Evolutionary conservation across 2,113 vertebrate genomes (phyloP).

Genomic region (Willisornis vidua): DNA sequence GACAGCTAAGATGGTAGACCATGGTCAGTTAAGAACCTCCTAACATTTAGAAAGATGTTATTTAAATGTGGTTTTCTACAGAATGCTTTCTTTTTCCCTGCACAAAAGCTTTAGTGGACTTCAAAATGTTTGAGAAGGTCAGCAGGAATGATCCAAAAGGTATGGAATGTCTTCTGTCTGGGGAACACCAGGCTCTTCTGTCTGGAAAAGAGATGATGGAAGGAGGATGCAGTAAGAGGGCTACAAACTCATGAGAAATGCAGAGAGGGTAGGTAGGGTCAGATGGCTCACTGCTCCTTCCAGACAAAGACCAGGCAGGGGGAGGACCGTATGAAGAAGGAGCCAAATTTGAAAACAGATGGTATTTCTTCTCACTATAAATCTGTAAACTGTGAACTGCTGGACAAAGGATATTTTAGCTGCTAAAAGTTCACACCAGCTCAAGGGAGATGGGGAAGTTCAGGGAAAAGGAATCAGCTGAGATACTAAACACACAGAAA

Average conservation of each 20-base stretch:
- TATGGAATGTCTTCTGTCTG: slow-evolving; percentile 36
- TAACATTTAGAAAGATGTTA: not conserved
- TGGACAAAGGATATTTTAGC: not conserved
- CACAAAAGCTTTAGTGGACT: not conserved
- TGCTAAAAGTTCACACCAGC: not conserved
- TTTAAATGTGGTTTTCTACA: not conserved
- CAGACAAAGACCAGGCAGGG: not conserved
- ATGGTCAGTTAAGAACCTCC: not conserved
- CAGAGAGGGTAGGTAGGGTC: not conserved
- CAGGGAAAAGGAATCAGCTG: not conserved
- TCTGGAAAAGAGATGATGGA: slow-evolving; percentile 16
- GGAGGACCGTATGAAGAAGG: not conserved
- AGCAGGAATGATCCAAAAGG: slow-evolving; percentile 16
- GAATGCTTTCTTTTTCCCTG: not conserved
- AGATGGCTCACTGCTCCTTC: not conserved
- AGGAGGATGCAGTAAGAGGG: not conserved
- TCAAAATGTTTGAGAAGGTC: not conserved
- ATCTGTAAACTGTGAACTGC: not conserved
- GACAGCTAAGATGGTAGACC: not conserved
- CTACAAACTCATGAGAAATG: not conserved
- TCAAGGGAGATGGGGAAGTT: not conserved
- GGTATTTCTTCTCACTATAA: not conserved
- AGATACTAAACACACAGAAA: not conserved
- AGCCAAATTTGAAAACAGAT: not conserved
- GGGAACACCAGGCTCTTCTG: not conserved